phyloP scores from a whole-genome alignment of 1,140 invertebrate genomes.

The Dreissena polymorpha region DNA sequence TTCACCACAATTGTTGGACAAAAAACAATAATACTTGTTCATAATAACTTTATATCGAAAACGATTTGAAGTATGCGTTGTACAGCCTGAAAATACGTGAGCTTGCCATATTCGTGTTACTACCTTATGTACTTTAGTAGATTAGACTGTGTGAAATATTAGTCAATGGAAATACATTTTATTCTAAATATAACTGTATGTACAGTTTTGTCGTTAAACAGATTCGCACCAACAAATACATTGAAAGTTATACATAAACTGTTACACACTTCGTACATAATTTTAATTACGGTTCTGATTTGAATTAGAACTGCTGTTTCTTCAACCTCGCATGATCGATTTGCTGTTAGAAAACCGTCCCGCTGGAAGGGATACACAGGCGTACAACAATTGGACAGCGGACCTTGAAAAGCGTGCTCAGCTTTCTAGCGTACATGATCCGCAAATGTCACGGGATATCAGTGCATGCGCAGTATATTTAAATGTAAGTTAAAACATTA shows the following conservation, averaged over 20 bases:
- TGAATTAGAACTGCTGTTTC: neutral
- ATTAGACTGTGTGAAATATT: no score
- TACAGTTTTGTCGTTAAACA: neutral
- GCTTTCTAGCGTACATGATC: neutral
- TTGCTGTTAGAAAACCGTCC: neutral
- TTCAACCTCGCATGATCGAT: slow-evolving; percentile 7
- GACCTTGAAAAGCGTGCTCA: neutral
- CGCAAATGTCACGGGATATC: neutral
- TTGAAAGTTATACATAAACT: neutral
- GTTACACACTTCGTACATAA: neutral
- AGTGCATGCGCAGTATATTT: slow-evolving; percentile 11
- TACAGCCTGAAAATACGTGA: no score
- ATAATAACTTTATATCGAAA: no score
- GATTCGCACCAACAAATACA: neutral
- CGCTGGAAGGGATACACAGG: slow-evolving; percentile 8
- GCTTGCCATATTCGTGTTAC: no score
- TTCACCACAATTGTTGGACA: no score
- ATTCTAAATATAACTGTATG: neutral
- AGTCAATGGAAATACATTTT: neutral
- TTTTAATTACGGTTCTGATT: neutral
- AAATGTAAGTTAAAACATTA: neutral
- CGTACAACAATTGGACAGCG: slow-evolving; percentile 30
- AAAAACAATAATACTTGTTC: no score
- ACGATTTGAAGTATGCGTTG: no score
- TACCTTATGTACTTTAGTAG: no score